A percentile compares a stretch with the other conserved stretches of the same genome.
These are phyloP conservation scores for Arctia plantaginis DNA, from an alignment of 2,888 invertebrate species.

Conservation along the genomic window DNA sequence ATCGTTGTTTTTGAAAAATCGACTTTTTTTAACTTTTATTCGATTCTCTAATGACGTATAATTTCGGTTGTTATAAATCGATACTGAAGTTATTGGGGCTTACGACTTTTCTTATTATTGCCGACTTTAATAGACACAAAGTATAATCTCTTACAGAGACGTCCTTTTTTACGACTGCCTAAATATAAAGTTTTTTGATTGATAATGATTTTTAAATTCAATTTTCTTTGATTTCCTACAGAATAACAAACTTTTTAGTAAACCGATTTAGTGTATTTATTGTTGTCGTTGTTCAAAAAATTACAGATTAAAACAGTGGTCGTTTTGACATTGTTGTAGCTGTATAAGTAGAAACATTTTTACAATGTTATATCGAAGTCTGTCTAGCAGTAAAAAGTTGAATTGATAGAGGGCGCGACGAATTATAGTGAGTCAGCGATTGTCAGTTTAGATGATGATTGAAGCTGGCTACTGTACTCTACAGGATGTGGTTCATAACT, in stretches of 20 bases:
- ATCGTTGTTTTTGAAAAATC: conserved; percentile 68
- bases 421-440: conserved; percentile 79
- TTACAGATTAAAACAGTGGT: conserved; percentile 28
- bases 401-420: conserved; percentile 78
- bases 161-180: conserved; percentile 29
- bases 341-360: conserved; percentile 40
- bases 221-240: conserved; percentile 9
- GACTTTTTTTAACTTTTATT: conserved; percentile 65
- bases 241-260: conserved; percentile 10
- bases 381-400: conserved; percentile 69
- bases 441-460: conserved; percentile 65
- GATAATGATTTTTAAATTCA: conserved; percentile 13
- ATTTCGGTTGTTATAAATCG: conserved; percentile 55
- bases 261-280: conserved; percentile 18
- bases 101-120: conserved; percentile 54
- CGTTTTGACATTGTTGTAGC: conserved; percentile 42
- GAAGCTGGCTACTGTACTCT: conserved; percentile 69
- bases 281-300: conserved; percentile 20
- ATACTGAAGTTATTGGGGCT: conserved; percentile 50
- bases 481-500: conserved; percentile 59
- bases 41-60: conserved; percentile 67
- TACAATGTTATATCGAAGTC: conserved; percentile 50
- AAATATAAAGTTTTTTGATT: conserved; percentile 19
- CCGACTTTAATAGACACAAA: conserved; percentile 45
- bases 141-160: conserved; percentile 27